phyloP scores from a whole-genome alignment of 1,140 invertebrate genomes.

The Mycetomoellerius zeteki region DNA sequence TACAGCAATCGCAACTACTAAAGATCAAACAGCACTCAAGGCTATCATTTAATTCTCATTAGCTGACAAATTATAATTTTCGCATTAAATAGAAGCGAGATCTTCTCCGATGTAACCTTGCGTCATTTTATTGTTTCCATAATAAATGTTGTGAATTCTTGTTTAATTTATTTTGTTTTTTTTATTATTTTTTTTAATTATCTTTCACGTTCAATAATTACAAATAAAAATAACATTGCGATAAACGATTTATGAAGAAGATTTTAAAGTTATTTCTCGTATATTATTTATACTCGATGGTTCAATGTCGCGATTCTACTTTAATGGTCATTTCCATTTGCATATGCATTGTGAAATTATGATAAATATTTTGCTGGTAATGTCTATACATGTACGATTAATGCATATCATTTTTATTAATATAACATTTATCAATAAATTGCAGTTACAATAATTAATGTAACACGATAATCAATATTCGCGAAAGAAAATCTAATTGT shows the following conservation, averaged over 20 bases:
- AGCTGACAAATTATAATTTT: background rate
- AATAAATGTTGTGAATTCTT: background rate
- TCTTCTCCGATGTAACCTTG: background rate
- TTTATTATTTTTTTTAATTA: background rate
- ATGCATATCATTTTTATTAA: constrained; percentile 1
- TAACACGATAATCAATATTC: background rate
- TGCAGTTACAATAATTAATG: constrained; percentile 3
- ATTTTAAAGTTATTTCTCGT: background rate
- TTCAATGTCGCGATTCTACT: background rate
- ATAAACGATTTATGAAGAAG: background rate
- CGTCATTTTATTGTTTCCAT: background rate
- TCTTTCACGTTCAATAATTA: background rate
- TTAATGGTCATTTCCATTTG: background rate
- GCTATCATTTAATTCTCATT: background rate
- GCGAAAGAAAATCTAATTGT: constrained; percentile 1
- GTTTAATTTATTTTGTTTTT: background rate
- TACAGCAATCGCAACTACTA: background rate
- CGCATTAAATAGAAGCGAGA: background rate
- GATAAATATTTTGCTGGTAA: background rate
- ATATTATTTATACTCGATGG: background rate
- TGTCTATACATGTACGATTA: background rate
- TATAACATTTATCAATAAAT: background rate
- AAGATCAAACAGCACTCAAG: background rate
- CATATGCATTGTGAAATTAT: background rate
- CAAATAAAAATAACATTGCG: background rate